These are phyloP conservation scores for Himantopus leucocephalus DNA, from an alignment of 2,113 vertebrate species.

Conservation along the genomic window DNA sequence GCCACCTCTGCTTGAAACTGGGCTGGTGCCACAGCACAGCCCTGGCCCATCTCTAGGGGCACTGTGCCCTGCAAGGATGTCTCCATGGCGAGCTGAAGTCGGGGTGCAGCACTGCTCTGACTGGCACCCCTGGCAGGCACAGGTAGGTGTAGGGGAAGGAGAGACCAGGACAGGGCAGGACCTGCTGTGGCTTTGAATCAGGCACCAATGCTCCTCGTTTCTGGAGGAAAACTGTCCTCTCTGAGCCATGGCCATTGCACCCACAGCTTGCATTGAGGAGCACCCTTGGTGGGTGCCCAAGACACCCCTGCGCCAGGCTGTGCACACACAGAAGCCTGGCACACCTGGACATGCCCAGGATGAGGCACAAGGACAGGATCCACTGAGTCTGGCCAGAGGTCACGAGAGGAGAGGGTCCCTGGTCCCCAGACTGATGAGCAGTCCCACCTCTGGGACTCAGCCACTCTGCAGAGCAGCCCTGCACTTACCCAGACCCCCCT, in stretches of 20 bases:
- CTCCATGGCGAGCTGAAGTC: background rate
- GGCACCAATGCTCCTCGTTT: background rate
- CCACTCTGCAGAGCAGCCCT: background rate
- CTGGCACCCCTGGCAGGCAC: background rate
- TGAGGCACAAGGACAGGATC: background rate
- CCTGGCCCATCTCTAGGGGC: background rate
- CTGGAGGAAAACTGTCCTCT: background rate
- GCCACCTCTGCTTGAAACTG: background rate
- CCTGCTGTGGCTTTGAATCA: background rate
- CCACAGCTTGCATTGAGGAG: background rate
- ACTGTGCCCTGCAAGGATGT: background rate
- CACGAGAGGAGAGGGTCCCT: background rate
- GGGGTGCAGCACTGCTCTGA: background rate
- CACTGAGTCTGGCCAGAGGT: background rate
- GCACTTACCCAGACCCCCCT: background rate
- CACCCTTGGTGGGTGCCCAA: background rate
- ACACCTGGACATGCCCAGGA: background rate
- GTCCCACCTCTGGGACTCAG: background rate
- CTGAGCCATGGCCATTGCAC: background rate
- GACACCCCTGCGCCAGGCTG: background rate
- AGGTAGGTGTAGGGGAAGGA: background rate
- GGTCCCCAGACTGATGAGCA: background rate
- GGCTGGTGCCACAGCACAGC: background rate
- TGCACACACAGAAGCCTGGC: background rate
- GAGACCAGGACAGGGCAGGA: accelerated